Conservation (phyloP, 2,888 invertebrate species). For the Parapristionchus giblindavisi region DNA sequence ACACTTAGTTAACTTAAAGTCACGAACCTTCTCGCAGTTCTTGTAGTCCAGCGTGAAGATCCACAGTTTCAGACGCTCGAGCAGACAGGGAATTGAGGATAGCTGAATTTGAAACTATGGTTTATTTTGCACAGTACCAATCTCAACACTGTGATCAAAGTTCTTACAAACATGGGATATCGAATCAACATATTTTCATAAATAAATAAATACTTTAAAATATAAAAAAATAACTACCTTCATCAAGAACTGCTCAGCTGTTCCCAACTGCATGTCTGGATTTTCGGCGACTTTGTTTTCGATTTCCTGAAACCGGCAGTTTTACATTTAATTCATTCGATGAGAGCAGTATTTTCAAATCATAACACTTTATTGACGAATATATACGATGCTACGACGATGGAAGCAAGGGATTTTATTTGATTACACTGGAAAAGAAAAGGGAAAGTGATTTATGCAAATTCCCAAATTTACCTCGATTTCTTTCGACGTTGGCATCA, state of each 20-base stretch:
- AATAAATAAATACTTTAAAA: background rate
- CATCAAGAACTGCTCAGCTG: slow-evolving; percentile 97
- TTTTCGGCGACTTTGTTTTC: slow-evolving; percentile 77
- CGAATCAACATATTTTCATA: background rate
- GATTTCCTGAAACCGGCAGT: slow-evolving; percentile 48
- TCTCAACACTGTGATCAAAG: background rate
- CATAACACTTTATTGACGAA: background rate
- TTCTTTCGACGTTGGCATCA: slow-evolving; percentile 92
- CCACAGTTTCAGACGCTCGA: slow-evolving; percentile 90
- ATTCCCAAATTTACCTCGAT: slow-evolving; percentile 71
- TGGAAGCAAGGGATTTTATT: background rate
- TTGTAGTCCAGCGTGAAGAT: slow-evolving; percentile 98
- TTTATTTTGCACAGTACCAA: slow-evolving; percentile 79
- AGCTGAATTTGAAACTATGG: slow-evolving; percentile 77
- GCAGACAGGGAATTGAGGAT: slow-evolving; percentile 90
- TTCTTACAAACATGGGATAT: no score
- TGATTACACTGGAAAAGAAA: background rate
- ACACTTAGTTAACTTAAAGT: background rate
- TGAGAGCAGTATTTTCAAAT: background rate
- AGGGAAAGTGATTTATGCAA: background rate
- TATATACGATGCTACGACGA: background rate
- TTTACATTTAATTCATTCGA: background rate
- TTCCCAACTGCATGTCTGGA: slow-evolving; percentile 86
- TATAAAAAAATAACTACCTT: slow-evolving; percentile 72
- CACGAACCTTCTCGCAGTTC: slow-evolving; percentile 83